Percentiles rank a stretch among this genome's conserved stretches.
These are phyloP conservation scores for Tryphoninae sp. DNA, from an alignment of 2,888 invertebrate species.

Conservation along the genomic window DNA sequence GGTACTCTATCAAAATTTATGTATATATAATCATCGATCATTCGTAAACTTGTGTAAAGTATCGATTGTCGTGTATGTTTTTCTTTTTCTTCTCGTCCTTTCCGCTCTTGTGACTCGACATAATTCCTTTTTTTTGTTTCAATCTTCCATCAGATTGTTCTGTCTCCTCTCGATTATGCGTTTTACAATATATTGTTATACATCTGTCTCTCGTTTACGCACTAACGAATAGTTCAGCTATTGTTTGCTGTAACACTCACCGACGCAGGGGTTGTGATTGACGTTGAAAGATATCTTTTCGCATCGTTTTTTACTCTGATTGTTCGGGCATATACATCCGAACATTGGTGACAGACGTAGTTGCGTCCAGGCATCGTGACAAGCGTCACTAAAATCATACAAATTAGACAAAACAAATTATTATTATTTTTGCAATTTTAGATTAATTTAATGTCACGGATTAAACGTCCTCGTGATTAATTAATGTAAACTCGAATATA, in stretches of 20 bases:
- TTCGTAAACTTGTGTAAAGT: conserved; percentile 43
- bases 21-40: conserved; percentile 44
- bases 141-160: neutral
- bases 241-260: conserved; percentile 84
- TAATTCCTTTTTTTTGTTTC: neutral
- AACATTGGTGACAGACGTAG: conserved; percentile 94
- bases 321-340: conserved; percentile 96
- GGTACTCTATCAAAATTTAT: conserved; percentile 45
- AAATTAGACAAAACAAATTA: conserved; percentile 9
- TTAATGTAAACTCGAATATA: neutral
- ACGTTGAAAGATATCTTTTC: conserved; percentile 94
- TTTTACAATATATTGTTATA: neutral
- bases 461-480: too few species aligned
- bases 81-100: conserved; percentile 4
- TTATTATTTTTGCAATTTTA: neutral
- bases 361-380: conserved; percentile 94
- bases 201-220: neutral
- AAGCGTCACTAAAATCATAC: conserved; percentile 87
- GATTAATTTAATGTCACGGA: neutral
- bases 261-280: conserved; percentile 96
- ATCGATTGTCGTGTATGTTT: conserved; percentile 50
- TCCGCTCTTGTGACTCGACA: neutral
- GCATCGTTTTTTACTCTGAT: conserved; percentile 93
- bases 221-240: neutral
- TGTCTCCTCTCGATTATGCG: neutral